These are phyloP conservation scores for Homalodisca vitripennis DNA, from an alignment of 1,140 invertebrate genomes.

Conservation along the genomic window DNA sequence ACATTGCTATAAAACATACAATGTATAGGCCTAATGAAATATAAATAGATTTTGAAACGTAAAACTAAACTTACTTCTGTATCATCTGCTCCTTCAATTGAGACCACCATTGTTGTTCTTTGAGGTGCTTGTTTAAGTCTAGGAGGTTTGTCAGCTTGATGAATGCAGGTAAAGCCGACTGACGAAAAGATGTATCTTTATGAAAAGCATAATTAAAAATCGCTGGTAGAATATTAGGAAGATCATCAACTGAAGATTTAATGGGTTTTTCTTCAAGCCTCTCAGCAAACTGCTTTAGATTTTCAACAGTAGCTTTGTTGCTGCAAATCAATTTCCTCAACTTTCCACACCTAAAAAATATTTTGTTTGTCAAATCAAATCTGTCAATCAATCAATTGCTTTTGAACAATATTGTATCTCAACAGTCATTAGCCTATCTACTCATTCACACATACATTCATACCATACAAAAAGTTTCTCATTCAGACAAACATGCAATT, in stretches of 20 bases:
- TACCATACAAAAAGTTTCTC: too few species aligned
- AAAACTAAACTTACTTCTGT: constrained; percentile 20
- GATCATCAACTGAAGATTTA: constrained; percentile 1
- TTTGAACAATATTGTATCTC: too few species aligned
- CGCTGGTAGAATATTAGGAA: neutral
- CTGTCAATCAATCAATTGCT: too few species aligned
- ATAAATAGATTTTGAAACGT: too few species aligned
- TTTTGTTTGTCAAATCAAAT: too few species aligned
- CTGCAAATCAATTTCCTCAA: neutral
- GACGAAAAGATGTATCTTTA: neutral
- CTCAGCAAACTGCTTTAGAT: neutral
- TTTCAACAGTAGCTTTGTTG: neutral
- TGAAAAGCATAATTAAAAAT: neutral
- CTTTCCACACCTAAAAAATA: neutral
- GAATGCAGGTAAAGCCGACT: constrained; percentile 5
- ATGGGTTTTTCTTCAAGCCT: neutral
- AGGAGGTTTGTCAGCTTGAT: neutral
- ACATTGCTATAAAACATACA: too few species aligned
- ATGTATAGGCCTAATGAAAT: too few species aligned
- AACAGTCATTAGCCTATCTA: too few species aligned
- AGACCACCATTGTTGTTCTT: constrained; percentile 16
- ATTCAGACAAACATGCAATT: too few species aligned
- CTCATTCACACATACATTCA: too few species aligned
- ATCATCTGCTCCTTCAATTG: neutral
- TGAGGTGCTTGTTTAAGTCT: constrained; percentile 11